These are phyloP conservation scores for Caenorhabditis elegans DNA, from an alignment of 1,140 invertebrate genomes.

Conservation along the genomic window WBcel235 BX284605.5:7383001-7383500, in stretches of 20 bases:
- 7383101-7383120: background rate
- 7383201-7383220: background rate
- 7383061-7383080: background rate
- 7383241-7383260: background rate
- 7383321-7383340: too few species aligned
- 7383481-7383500: too few species aligned
- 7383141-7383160: background rate
- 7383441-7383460: too few species aligned
- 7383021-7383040: conserved; percentile 1
- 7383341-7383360: too few species aligned
- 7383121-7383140: background rate
- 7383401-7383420: too few species aligned
- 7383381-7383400: too few species aligned
- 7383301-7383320: conserved; percentile 1
- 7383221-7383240: conserved; percentile 3
- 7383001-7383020: too few species aligned
- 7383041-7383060: background rate
- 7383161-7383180: background rate
- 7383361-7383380: too few species aligned
- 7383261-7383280: background rate
- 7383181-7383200: background rate
- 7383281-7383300: conserved; percentile 9
- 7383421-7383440: too few species aligned
- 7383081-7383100: background rate
- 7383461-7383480: too few species aligned